A percentile compares a stretch with the other conserved stretches of the same genome.
Conservation (phyloP, 2,797 vertebrate species). For the Monodelphis domestica region DNA sequence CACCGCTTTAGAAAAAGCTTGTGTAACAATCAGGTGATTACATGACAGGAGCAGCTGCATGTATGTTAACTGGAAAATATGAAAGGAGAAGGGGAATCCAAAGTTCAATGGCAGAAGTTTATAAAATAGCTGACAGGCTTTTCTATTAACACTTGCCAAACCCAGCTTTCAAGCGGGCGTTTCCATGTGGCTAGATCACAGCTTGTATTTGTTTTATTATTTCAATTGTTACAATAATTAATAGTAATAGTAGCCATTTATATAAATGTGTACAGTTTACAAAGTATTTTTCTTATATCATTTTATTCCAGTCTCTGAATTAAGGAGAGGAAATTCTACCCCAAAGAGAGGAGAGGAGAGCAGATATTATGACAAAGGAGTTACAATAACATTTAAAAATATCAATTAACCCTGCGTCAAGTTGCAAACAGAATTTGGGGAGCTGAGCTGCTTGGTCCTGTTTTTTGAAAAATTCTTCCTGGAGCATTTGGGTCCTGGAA, state of each 20-base stretch:
- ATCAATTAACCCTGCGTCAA: neutral
- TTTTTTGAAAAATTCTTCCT: neutral
- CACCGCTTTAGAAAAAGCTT: conserved; percentile 96
- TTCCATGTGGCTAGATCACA: neutral
- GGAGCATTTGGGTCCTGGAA: neutral
- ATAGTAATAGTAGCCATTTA: neutral
- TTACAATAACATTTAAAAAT: conserved; percentile 5
- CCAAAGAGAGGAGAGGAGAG: neutral
- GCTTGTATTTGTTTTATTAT: neutral
- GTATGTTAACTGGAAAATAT: conserved; percentile 88
- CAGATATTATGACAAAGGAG: neutral
- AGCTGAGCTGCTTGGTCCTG: neutral
- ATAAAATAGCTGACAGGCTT: conserved; percentile 80
- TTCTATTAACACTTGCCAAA: conserved; percentile 76
- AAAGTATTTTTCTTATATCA: neutral
- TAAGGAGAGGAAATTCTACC: neutral
- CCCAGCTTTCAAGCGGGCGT: conserved; percentile 19
- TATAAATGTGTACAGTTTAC: neutral
- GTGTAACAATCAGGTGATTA: conserved; percentile 99
- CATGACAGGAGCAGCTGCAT: conserved; percentile 89
- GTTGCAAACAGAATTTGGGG: neutral
- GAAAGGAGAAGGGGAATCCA: conserved; percentile 86
- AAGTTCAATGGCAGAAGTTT: conserved; percentile 87
- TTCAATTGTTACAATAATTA: too few relatives aligned
- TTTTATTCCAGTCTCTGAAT: neutral